Percentiles rank a stretch among this genome's conserved stretches.
Evolutionary conservation across 2,797 vertebrate species (phyloP).

Genomic region (Apogon hyalosoma): DNA sequence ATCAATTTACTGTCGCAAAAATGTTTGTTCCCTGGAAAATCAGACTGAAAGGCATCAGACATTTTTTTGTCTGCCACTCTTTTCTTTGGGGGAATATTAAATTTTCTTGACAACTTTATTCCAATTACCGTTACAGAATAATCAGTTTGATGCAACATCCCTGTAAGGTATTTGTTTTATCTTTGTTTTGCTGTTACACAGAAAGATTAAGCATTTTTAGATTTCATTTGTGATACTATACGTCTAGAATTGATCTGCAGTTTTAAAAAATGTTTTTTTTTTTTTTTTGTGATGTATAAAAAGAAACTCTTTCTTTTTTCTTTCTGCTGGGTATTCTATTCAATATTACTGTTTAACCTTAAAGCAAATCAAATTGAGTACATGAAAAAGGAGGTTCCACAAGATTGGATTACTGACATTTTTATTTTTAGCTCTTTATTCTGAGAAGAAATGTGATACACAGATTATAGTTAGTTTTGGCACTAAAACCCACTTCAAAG

Average conservation of each 20-base stretch:
- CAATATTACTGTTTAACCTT: constrained; percentile 27
- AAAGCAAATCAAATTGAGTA: constrained; percentile 16
- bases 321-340: constrained; percentile 11
- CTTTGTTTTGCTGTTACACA: neutral
- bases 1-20: constrained; percentile 67
- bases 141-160: constrained; percentile 33
- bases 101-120: constrained; percentile 56
- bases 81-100: constrained; percentile 49
- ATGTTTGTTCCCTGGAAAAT: constrained; percentile 60
- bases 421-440: constrained; percentile 59
- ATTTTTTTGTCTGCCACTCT: constrained; percentile 27
- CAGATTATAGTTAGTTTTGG: constrained; percentile 54
- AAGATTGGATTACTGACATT: constrained; percentile 38
- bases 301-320: neutral
- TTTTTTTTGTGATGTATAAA: too few relatives aligned
- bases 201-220: constrained; percentile 23
- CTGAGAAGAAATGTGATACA: constrained; percentile 45
- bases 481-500: constrained; percentile 55
- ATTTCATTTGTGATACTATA: constrained; percentile 3
- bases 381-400: constrained; percentile 47
- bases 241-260: constrained; percentile 1
- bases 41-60: constrained; percentile 34
- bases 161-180: constrained; percentile 4
- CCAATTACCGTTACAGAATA: constrained; percentile 57
- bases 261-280: too few relatives aligned